A percentile compares a stretch with the other conserved stretches of the same genome.
Evolutionary conservation across 1,140 invertebrate species (phyloP).

Genomic region (Mactra quadrangularis): DNA sequence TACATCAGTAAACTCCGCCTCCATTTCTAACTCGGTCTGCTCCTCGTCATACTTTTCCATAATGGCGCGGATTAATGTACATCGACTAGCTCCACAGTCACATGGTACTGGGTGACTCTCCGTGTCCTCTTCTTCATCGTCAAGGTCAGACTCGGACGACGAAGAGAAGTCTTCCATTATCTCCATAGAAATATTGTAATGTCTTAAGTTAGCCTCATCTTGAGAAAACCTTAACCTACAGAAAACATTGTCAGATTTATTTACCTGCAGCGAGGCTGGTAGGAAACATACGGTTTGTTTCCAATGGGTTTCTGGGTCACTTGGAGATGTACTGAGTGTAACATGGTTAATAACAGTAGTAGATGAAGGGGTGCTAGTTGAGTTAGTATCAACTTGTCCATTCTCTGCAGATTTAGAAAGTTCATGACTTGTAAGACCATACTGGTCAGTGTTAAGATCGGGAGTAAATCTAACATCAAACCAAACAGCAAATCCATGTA

Average conservation of each 20-base stretch:
- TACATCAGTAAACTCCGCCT: constrained; percentile 70
- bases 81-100: constrained; percentile 72
- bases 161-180: constrained; percentile 61
- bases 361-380: too few relatives aligned
- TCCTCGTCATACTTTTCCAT: constrained; percentile 76
- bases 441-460: constrained; percentile 2
- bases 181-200: constrained; percentile 77
- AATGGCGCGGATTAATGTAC: constrained; percentile 71
- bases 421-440: constrained; percentile 6
- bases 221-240: constrained; percentile 69
- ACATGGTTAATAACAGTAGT: constrained; percentile 4
- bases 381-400: background rate
- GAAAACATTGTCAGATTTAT: constrained; percentile 64
- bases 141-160: constrained; percentile 68
- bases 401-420: background rate
- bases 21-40: constrained; percentile 70
- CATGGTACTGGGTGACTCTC: constrained; percentile 75
- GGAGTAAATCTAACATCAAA: constrained; percentile 79
- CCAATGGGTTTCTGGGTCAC: constrained; percentile 95
- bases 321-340: constrained; percentile 72
- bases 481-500: constrained; percentile 80
- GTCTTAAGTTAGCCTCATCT: constrained; percentile 71
- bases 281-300: constrained; percentile 99
- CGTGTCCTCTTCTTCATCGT: constrained; percentile 67
- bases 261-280: constrained; percentile 66